A percentile compares a stretch with the other conserved stretches of the same genome.
Evolutionary conservation across 2,888 invertebrate species (phyloP).

Genomic region (Chloromyia formosa): DNA sequence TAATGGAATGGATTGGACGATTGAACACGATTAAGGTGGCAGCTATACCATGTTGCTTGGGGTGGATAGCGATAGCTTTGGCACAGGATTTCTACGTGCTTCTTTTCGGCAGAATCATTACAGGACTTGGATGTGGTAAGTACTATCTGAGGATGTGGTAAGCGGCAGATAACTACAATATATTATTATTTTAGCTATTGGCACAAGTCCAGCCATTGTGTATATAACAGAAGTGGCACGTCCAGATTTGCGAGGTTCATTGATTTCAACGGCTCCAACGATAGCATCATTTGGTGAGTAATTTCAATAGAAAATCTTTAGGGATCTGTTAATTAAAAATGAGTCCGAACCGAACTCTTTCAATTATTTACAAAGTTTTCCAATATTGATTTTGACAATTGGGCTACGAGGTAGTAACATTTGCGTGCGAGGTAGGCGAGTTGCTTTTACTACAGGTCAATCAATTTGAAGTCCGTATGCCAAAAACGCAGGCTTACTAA

Average conservation of each 20-base stretch:
- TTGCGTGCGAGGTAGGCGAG: no score
- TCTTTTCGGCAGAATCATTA: slow-evolving; percentile 66
- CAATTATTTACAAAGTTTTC: no score
- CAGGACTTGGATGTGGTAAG: slow-evolving; percentile 67
- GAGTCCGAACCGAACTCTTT: no score
- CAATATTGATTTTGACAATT: no score
- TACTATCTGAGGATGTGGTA: neutral
- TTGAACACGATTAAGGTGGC: slow-evolving; percentile 68
- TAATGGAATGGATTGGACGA: slow-evolving; percentile 69
- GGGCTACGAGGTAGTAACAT: no score
- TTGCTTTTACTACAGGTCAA: no score
- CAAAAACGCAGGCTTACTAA: no score
- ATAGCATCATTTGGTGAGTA: slow-evolving; percentile 68
- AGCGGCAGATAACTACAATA: neutral
- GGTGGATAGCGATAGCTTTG: slow-evolving; percentile 68
- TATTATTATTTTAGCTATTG: slow-evolving; percentile 62
- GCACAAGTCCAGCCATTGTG: slow-evolving; percentile 70
- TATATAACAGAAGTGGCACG: slow-evolving; percentile 71
- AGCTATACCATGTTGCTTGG: slow-evolving; percentile 66
- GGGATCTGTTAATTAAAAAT: neutral
- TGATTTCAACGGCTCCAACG: slow-evolving; percentile 69
- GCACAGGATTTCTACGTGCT: slow-evolving; percentile 66
- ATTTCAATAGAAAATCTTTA: neutral
- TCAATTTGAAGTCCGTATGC: no score
- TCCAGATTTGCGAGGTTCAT: slow-evolving; percentile 69